phyloP scores from a whole-genome alignment of 2,888 invertebrate species.

The Thumatha senex region DNA sequence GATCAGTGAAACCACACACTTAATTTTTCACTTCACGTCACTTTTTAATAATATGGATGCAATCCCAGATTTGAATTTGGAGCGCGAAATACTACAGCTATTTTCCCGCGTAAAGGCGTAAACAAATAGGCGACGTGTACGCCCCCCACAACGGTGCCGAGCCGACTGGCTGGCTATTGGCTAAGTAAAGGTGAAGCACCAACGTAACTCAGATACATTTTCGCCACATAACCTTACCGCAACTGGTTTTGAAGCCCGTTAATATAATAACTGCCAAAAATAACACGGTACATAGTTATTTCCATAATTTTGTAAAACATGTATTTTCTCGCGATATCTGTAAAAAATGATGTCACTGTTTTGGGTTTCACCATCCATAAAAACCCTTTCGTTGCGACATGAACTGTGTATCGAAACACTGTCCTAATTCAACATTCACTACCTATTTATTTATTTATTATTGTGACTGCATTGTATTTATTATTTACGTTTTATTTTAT shows the following conservation, averaged over 20 bases:
- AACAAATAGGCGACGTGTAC: conserved; percentile 49
- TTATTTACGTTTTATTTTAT: too few species aligned
- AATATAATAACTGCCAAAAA: conserved; percentile 54
- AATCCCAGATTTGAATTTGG: conserved; percentile 31
- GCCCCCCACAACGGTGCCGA: conserved; percentile 39
- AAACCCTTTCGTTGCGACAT: not conserved
- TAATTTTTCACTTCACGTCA: conserved; percentile 14
- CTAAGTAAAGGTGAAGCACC: conserved; percentile 36
- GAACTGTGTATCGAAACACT: not conserved
- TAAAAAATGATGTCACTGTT: conserved; percentile 6
- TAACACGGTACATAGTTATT: conserved; percentile 37
- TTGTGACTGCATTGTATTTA: too few species aligned
- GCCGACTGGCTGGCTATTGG: conserved; percentile 60
- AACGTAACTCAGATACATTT: conserved; percentile 31
- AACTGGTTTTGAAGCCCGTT: conserved; percentile 57
- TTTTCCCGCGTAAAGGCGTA: conserved; percentile 71
- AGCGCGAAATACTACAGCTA: conserved; percentile 37
- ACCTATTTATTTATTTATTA: too few species aligned
- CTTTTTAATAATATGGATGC: conserved; percentile 21
- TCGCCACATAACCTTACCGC: conserved; percentile 53
- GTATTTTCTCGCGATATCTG: conserved; percentile 12
- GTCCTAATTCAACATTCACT: too few species aligned
- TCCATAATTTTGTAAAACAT: conserved; percentile 30
- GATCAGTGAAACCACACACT: conserved; percentile 18
- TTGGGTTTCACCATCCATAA: conserved; percentile 8